Evolutionary conservation across 2,888 invertebrate genomes (phyloP).

Genomic region (Coelinius sp.): DNA sequence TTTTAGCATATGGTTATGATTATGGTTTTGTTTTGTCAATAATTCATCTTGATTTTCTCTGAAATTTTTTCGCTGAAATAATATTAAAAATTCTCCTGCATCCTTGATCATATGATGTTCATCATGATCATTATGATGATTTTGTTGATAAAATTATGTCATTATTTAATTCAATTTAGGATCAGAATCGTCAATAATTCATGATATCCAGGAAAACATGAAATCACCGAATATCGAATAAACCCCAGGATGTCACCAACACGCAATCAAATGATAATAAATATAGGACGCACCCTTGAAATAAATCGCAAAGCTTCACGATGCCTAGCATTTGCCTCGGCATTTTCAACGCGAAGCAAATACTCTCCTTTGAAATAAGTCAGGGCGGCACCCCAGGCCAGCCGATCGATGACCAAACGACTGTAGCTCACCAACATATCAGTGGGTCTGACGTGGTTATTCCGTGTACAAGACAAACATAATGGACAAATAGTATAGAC

Average conservation of each 20-base stretch:
- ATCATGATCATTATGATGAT: too few species aligned
- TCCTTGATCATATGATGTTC: too few species aligned
- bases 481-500: not conserved
- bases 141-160: too few species aligned
- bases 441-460: not conserved
- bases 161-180: too few species aligned
- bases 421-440: not conserved
- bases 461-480: not conserved
- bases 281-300: constrained; percentile 13
- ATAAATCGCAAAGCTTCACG: not conserved
- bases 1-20: too few species aligned
- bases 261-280: not conserved
- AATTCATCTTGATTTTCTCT: too few species aligned
- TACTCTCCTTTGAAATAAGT: constrained; percentile 19
- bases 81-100: too few species aligned
- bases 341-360: not conserved
- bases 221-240: too few species aligned
- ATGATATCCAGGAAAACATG: too few species aligned
- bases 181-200: too few species aligned
- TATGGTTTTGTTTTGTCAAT: too few species aligned
- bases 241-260: not conserved
- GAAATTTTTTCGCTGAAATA: too few species aligned
- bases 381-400: constrained; percentile 23
- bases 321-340: not conserved
- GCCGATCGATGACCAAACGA: constrained; percentile 31